Percentiles rank a stretch among this genome's conserved stretches.
Evolutionary conservation across 1,140 invertebrate species (phyloP).

Genomic region (Formica exsecta): DNA sequence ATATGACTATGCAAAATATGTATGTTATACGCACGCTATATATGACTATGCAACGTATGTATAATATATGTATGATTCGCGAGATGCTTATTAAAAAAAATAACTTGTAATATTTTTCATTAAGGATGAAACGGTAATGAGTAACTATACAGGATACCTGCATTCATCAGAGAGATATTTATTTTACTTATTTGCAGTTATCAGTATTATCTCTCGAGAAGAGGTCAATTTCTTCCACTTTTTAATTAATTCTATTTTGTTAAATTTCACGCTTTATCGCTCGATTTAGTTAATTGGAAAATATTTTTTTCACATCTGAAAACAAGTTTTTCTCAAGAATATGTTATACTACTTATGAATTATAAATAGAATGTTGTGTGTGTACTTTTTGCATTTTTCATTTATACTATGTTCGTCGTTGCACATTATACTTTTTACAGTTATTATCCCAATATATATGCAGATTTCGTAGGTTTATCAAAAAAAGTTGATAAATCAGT

Average conservation of each 20-base stretch:
- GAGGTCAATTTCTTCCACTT: neutral
- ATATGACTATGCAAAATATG: too few species aligned
- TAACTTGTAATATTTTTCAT: slow-evolving; percentile 13
- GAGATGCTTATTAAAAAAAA: slow-evolving; percentile 10
- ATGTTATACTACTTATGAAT: neutral
- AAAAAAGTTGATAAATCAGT: slow-evolving; percentile 55
- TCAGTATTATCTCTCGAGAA: neutral
- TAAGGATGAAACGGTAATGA: neutral
- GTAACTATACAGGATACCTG: neutral
- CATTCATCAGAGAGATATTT: slow-evolving; percentile 23
- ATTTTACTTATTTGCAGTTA: slow-evolving; percentile 7
- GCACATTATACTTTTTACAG: neutral
- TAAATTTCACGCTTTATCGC: neutral
- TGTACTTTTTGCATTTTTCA: slow-evolving; percentile 9
- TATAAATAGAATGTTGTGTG: too few species aligned
- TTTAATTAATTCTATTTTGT: neutral
- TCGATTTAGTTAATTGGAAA: neutral
- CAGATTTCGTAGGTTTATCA: slow-evolving; percentile 1
- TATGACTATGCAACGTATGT: neutral
- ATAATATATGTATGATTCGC: neutral
- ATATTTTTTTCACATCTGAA: neutral
- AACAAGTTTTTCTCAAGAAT: neutral
- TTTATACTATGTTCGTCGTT: neutral
- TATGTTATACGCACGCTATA: neutral
- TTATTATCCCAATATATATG: slow-evolving; percentile 27